Base-by-base conservation (phyloP, 2,888 invertebrate species). In the Apomyelois bistriatella region DNA sequence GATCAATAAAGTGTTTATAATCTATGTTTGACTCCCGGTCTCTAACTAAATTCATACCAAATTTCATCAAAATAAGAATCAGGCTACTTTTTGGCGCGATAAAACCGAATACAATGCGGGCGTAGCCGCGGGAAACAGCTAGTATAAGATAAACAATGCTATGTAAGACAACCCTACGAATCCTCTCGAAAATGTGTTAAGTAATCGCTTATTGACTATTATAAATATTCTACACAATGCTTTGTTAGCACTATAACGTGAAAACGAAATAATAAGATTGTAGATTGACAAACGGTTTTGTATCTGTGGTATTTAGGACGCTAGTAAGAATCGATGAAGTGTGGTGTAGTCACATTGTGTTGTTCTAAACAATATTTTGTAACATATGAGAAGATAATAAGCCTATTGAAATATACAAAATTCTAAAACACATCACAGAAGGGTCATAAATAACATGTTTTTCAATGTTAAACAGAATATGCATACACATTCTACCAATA, bases 221-320 rank as follows among this genome's bases (percentile, higher is more conserved):
- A 46, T 46, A 46, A 46, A 32, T 30, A 32, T 32, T 46, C 32
- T 16, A 32, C 10, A 32, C 10, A 46, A 46, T 1, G 3, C 46
- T 16, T 46, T 16, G 16, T 46, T 46, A 46, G 46, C 46, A 46
- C 46, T n/a, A 32, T 8, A 5, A 13, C 32, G 46, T 32, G 46
- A 46, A 46, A 46, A 16, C 32, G 16, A 15, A 46, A 35, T 46
- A 46, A 46, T 32, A 43, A n/a, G 28, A 3, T 32, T 35, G 32
- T 46, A 10, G 9, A 46, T 16, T 32, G 32, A 22, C 32, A 16
- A 10, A 10, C 16, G 1, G 32, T 10, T 16, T 46, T 46, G 10
- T 32, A 4, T 13, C 13, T 1, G 12, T 10, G 16, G 17, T 40
- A 40, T 40, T 40, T 40, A 16, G 13, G 10, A 32, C 10, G 10